Evolutionary conservation across 2,888 invertebrate genomes (phyloP).

Genomic region (Athripsodes cinereus): DNA sequence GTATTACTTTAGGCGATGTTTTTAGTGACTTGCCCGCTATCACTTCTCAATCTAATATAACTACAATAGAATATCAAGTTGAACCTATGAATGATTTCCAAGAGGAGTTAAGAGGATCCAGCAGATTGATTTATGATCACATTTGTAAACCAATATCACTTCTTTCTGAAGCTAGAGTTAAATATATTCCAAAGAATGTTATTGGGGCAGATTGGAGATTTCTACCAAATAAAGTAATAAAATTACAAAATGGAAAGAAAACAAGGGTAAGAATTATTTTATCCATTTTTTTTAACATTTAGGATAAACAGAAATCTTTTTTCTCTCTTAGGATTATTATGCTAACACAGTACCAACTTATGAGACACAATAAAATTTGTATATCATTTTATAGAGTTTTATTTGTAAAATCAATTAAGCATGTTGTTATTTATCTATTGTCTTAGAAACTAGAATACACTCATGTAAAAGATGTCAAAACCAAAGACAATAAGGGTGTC

Average conservation of each 20-base stretch:
- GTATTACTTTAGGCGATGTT: slow-evolving; percentile 34
- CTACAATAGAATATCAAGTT: slow-evolving; percentile 35
- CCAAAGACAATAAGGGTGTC: slow-evolving; percentile 37
- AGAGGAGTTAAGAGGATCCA: slow-evolving; percentile 32
- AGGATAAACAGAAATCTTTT: too few species aligned
- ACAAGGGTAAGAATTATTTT: slow-evolving; percentile 27
- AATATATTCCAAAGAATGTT: slow-evolving; percentile 39
- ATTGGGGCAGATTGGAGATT: slow-evolving; percentile 51
- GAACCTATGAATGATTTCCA: slow-evolving; percentile 44
- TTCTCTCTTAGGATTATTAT: too few species aligned
- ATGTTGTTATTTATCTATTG: too few species aligned
- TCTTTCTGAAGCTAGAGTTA: slow-evolving; percentile 43
- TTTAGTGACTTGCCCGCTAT: slow-evolving; percentile 47
- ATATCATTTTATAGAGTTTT: not conserved
- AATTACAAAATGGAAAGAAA: slow-evolving; percentile 42
- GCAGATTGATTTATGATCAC: slow-evolving; percentile 39
- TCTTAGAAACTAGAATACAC: not conserved
- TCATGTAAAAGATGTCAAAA: slow-evolving; percentile 30
- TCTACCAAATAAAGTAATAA: slow-evolving; percentile 44
- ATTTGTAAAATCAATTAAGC: too few species aligned
- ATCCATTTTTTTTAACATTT: too few species aligned
- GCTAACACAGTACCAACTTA: too few species aligned
- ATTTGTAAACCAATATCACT: slow-evolving; percentile 46
- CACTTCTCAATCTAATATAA: slow-evolving; percentile 36
- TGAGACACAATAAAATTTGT: not conserved